Evolutionary conservation across 2,888 invertebrate species (phyloP), one percentile per base, ranked within the genome.

Genomic region (Mesochorus sp.): DNA sequence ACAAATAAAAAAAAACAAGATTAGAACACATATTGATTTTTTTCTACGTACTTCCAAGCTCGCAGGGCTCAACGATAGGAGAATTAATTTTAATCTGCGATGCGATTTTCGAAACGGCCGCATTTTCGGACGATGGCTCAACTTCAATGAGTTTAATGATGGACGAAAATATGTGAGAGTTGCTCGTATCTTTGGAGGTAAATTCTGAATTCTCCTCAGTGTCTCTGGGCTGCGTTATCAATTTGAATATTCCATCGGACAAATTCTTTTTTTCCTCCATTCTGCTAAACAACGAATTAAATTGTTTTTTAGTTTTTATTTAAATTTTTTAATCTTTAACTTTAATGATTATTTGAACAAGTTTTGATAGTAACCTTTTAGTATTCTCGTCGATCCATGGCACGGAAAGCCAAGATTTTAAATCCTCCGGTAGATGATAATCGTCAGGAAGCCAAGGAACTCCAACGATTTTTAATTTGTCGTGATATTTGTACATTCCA

Each of bases 381-480:
- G 91, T 90, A 80, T 89, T 89, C 64, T 91, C 87, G 77, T 93
- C 91, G 62, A 93, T 81, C 88, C 92, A 92, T 55, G 92, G 89
- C 21, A 93, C 84, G 79, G 92, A 90, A 10, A 94, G 83, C 93
- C 93, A 94, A 44, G 86, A 75, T 71, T 89, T 88, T 42, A 94
- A 88, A 86, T 93, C 87, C 53, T 76, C 42, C 37, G 94, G 93
- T 31, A 94, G 87, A 61, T 82, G 78, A 85, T 92, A 92, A 47
- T 88, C 83, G 2, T 85, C 61, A 5, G 93, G 92, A 68, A 94
- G 87, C 91, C 94, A 93, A 28, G 86, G 66, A 14, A 92, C 66
- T 3, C 94, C 94, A 80, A 92, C 91, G 1, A 82, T 61, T 83
- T 92, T 87, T 19, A 94, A 88, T 70, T 88, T 86, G 39, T 87